These are phyloP conservation scores for Metalampra italica DNA, from an alignment of 2,888 invertebrate genomes.

Conservation along the genomic window DNA sequence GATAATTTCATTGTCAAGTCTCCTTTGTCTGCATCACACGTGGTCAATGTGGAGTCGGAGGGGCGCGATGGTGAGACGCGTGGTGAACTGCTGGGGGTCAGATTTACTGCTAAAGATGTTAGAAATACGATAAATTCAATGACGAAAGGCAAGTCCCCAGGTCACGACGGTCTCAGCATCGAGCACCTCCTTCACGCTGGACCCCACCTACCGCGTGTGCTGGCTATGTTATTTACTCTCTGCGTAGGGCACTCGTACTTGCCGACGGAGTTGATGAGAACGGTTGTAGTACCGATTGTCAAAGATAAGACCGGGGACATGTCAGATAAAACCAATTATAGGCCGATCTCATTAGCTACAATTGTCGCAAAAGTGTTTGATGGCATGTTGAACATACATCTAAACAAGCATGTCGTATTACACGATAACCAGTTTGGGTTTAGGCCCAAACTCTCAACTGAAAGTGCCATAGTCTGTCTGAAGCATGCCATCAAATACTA, in stretches of 20 bases:
- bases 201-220: neutral
- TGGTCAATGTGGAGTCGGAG: no score
- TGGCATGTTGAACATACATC: conserved; percentile 7
- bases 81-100: no score
- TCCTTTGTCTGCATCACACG: no score
- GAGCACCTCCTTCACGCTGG: neutral
- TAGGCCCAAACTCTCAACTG: neutral
- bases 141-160: neutral
- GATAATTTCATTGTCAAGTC: no score
- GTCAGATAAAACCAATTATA: neutral
- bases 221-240: neutral
- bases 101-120: no score
- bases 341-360: neutral
- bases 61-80: no score
- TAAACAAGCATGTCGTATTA: conserved; percentile 2
- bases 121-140: neutral
- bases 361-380: neutral
- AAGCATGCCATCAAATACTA: neutral
- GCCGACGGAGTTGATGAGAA: neutral
- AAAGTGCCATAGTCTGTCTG: neutral
- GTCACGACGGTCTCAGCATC: neutral
- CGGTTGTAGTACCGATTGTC: neutral
- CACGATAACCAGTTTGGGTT: neutral
- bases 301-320: neutral
- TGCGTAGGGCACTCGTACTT: neutral